Percentiles rank a stretch among this genome's conserved stretches.
These are phyloP conservation scores for Platyura marginata DNA, from an alignment of 1,140 invertebrate species.

Conservation along the genomic window DNA sequence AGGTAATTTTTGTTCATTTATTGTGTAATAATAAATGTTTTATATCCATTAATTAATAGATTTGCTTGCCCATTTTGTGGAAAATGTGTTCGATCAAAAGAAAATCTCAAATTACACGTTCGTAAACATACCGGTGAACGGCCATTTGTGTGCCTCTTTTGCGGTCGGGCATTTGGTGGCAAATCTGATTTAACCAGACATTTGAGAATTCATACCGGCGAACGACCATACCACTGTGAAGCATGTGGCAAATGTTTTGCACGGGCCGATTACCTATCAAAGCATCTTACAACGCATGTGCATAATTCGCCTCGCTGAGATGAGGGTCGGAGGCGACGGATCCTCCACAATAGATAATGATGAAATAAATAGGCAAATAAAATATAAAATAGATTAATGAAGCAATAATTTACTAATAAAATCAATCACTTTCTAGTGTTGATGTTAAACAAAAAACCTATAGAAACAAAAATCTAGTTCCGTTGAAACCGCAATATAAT, in stretches of 20 bases:
- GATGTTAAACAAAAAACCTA: no score
- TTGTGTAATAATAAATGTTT: no score
- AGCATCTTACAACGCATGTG: constrained; percentile 75
- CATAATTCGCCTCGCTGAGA: constrained; percentile 43
- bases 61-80: constrained; percentile 79
- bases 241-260: constrained; percentile 83
- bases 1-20: constrained; percentile 11
- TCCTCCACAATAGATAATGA: constrained; percentile 22
- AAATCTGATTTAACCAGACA: constrained; percentile 74
- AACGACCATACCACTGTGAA: constrained; percentile 70
- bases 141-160: constrained; percentile 74
- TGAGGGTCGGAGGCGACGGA: constrained; percentile 26
- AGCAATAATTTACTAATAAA: neutral
- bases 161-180: constrained; percentile 67
- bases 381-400: neutral
- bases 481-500: no score
- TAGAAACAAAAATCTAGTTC: no score
- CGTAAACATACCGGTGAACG: constrained; percentile 75
- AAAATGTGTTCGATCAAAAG: constrained; percentile 72
- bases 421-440: no score
- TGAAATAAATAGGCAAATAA: neutral
- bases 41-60: no score
- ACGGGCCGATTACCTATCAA: constrained; percentile 73
- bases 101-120: constrained; percentile 74
- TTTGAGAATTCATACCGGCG: constrained; percentile 68